Conservation (phyloP, 2,113 vertebrate genomes). For the Atractosteus spatula region DNA sequence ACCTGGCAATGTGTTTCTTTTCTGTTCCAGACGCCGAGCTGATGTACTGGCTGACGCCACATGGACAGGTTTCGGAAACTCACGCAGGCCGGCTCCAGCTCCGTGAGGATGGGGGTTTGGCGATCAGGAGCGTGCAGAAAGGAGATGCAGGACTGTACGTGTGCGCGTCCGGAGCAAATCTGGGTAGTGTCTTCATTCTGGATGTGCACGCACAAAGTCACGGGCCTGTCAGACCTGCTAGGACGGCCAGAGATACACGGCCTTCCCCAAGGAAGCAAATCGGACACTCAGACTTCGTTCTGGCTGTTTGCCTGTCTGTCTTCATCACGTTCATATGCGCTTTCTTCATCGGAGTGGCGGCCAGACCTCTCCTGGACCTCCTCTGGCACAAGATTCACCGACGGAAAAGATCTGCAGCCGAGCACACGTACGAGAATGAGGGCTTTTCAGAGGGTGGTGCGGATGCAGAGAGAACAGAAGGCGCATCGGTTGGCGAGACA, state of each 20-base stretch:
- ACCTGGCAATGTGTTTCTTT: conserved; percentile 17
- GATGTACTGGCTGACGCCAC: conserved; percentile 63
- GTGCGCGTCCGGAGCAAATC: conserved; percentile 43
- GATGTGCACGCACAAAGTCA: conserved; percentile 48
- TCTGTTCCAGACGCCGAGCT: conserved; percentile 45
- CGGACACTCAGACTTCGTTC: conserved; percentile 43
- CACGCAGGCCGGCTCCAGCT: conserved; percentile 23
- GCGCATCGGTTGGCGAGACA: conserved; percentile 33
- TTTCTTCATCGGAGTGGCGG: conserved; percentile 77
- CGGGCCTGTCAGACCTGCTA: conserved; percentile 5
- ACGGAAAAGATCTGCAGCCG: conserved; percentile 31
- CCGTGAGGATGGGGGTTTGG: conserved; percentile 41
- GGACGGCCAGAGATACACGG: conserved; percentile 28
- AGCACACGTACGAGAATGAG: conserved; percentile 60
- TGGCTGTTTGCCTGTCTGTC: conserved; percentile 79
- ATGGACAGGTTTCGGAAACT: conserved; percentile 45
- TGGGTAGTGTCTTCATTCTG: conserved; percentile 50
- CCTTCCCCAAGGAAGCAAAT: not conserved
- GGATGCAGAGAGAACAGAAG: conserved; percentile 47
- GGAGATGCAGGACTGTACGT: conserved; percentile 51
- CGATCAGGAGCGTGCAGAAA: conserved; percentile 42
- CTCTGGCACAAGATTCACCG: conserved; percentile 53
- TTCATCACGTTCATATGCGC: conserved; percentile 78
- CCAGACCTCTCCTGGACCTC: conserved; percentile 70
- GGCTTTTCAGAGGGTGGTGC: conserved; percentile 55